phyloP scores from a whole-genome alignment of 2,113 vertebrate genomes.

The Neomonachus schauinslandi region DNA sequence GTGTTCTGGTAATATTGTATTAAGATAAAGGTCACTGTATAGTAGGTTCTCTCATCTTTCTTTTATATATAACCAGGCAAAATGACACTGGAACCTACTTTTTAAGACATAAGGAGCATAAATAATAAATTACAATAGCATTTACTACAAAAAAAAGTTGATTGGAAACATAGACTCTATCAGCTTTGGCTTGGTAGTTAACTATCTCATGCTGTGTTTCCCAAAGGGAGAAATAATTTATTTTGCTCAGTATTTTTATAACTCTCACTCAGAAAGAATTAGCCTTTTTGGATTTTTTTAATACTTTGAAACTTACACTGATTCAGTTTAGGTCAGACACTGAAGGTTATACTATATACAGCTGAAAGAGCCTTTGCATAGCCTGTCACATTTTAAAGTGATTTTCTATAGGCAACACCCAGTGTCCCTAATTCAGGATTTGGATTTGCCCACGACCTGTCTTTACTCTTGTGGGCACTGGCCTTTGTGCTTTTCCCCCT shows the following conservation, averaged over 20 bases:
- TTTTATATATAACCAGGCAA: constrained; percentile 45
- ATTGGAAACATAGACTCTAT: constrained; percentile 24
- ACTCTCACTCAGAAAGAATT: constrained; percentile 52
- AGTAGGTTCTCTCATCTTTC: constrained; percentile 46
- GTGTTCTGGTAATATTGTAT: constrained; percentile 49
- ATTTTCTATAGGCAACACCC: constrained; percentile 39
- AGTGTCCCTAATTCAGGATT: neutral
- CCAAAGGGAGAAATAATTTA: constrained; percentile 58
- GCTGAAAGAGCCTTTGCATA: constrained; percentile 50
- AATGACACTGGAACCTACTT: constrained; percentile 23
- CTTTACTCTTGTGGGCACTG: neutral
- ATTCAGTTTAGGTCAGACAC: constrained; percentile 62
- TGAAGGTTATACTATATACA: constrained; percentile 47
- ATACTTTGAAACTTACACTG: constrained; percentile 43
- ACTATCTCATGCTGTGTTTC: constrained; percentile 41
- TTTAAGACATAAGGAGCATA: constrained; percentile 40
- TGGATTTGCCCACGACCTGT: neutral
- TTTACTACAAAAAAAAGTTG: constrained; percentile 13
- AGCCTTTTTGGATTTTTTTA: constrained; percentile 55
- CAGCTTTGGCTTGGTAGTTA: neutral
- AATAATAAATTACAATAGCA: constrained; percentile 56
- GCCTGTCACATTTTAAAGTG: constrained; percentile 38
- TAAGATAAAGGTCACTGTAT: constrained; percentile 66
- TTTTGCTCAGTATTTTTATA: constrained; percentile 63
- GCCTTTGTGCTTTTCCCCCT: neutral